Percentiles rank a stretch among this genome's conserved stretches.
phyloP scores from a whole-genome alignment of 2,888 invertebrate genomes.

The Lucinisca nassula region DNA sequence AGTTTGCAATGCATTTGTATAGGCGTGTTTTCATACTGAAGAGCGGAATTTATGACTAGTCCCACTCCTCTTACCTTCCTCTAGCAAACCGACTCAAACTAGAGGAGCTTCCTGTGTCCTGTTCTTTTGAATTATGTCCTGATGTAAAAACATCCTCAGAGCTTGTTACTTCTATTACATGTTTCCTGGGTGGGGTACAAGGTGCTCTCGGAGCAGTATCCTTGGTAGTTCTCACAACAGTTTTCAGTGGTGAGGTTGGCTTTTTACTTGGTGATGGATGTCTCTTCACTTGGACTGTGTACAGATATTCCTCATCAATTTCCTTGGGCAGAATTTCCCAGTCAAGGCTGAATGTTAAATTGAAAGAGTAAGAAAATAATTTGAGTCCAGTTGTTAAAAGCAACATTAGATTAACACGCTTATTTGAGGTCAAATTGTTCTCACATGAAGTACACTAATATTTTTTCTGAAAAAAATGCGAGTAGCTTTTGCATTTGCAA shows the following conservation, averaged over 20 bases:
- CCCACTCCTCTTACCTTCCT: slow-evolving; percentile 1
- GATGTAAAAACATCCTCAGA: not conserved
- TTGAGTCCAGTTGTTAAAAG: too few relatives aligned
- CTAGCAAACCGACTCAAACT: not conserved
- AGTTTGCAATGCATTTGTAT: too few relatives aligned
- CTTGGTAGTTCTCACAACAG: not conserved
- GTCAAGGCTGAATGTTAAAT: slow-evolving; percentile 38
- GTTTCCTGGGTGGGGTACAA: not conserved
- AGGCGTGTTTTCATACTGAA: too few relatives aligned
- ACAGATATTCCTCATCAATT: slow-evolving; percentile 38
- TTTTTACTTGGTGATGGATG: slow-evolving; percentile 30
- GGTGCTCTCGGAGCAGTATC: not conserved
- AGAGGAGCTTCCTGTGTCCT: not conserved
- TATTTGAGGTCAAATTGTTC: too few relatives aligned
- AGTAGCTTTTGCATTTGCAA: too few relatives aligned
- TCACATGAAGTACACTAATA: too few relatives aligned
- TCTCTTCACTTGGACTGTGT: slow-evolving; percentile 34
- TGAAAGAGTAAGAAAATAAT: too few relatives aligned
- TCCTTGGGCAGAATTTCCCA: slow-evolving; percentile 43
- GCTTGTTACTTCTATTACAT: slow-evolving; percentile 10
- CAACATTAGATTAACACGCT: too few relatives aligned
- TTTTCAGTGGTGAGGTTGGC: not conserved
- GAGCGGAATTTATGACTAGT: too few relatives aligned
- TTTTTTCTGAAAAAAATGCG: too few relatives aligned
- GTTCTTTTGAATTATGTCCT: not conserved